A percentile compares a stretch with the other conserved stretches of the same genome.
Conservation (phyloP, 2,888 invertebrate genomes). For the Pyrgus malvae region DNA sequence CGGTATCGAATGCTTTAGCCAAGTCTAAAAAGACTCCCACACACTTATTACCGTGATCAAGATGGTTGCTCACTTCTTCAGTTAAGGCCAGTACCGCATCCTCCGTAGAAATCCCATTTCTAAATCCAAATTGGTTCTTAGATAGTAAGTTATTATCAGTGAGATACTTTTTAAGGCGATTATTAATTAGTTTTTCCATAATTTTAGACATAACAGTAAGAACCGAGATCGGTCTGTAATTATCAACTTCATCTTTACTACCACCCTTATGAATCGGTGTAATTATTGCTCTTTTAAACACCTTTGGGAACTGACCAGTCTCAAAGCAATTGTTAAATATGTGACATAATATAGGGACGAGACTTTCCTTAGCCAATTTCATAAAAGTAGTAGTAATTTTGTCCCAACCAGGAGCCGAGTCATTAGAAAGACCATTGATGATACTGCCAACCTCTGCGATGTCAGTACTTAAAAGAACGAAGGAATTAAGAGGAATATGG, state of each 20-base stretch:
- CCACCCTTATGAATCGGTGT: constrained; percentile 27
- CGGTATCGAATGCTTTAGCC: constrained; percentile 8
- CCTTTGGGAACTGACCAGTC: not conserved
- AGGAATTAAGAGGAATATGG: no score
- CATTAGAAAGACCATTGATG: no score
- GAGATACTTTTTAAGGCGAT: constrained; percentile 4
- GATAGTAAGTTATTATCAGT: not conserved
- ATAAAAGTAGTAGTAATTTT: not conserved
- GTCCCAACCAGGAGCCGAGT: no score
- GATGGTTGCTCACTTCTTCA: constrained; percentile 1
- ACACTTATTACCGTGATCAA: constrained; percentile 6
- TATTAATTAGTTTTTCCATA: constrained; percentile 9
- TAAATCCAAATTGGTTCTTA: constrained; percentile 11
- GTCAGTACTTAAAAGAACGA: no score
- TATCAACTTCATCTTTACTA: constrained; percentile 1
- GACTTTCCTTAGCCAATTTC: not conserved
- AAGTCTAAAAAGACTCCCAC: constrained; percentile 7
- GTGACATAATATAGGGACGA: not conserved
- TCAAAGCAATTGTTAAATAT: not conserved
- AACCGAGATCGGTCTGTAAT: constrained; percentile 8
- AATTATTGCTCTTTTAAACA: not conserved
- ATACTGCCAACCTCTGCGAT: no score
- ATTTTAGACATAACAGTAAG: constrained; percentile 1
- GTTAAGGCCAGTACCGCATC: constrained; percentile 6
- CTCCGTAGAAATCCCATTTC: constrained; percentile 8